phyloP scores from a whole-genome alignment of 2,113 vertebrate species.

The Hemiscyllium ocellatum region DNA sequence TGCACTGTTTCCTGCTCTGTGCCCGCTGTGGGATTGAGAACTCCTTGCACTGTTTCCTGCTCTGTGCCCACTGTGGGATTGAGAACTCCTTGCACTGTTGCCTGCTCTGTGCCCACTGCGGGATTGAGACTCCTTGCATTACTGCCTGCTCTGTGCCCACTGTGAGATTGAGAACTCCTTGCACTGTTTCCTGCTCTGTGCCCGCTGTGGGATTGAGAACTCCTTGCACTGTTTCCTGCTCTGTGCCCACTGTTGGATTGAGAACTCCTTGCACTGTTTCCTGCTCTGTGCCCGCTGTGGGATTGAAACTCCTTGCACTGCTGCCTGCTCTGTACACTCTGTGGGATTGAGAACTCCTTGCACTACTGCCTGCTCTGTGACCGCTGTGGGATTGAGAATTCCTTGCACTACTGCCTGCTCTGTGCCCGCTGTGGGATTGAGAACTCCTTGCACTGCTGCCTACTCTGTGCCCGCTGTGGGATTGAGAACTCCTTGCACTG shows the following conservation, averaged over 20 bases:
- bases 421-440: not conserved
- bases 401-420: not conserved
- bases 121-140: not conserved
- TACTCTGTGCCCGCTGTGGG: not conserved
- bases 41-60: not conserved
- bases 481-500: not conserved
- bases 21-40: not conserved
- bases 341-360: not conserved
- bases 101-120: not conserved
- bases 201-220: not conserved
- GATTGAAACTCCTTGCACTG: not conserved
- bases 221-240: not conserved
- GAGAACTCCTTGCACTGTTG: not conserved
- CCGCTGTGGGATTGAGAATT: not conserved
- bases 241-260: not conserved
- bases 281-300: not conserved
- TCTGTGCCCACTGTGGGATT: not conserved
- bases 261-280: not conserved
- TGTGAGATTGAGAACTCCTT: not conserved
- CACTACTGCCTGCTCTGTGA: not conserved
- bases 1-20: not conserved
- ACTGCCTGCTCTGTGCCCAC: not conserved
- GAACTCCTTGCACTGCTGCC: not conserved
- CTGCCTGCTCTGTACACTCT: not conserved
- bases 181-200: not conserved